Evolutionary conservation across 2,888 invertebrate genomes (phyloP).

Genomic region (Erebia palarica): DNA sequence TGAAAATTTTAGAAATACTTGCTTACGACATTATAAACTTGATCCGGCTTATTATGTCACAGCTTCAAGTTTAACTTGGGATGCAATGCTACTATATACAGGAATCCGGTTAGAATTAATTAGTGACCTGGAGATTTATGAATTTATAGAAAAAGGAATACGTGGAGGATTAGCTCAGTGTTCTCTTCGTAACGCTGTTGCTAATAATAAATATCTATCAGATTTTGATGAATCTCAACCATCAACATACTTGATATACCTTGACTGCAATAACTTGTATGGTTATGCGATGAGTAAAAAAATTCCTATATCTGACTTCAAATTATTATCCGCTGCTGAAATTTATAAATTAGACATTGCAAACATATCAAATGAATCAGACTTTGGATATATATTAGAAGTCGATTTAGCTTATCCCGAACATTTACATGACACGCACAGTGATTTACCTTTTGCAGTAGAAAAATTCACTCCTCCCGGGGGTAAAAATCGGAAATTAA

Average conservation of each 20-base stretch:
- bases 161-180: constrained; percentile 43
- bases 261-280: constrained; percentile 1
- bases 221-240: constrained; percentile 36
- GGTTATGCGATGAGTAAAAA: neutral
- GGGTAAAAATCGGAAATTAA: neutral
- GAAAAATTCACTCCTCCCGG: constrained; percentile 13
- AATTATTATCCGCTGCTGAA: neutral
- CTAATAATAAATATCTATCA: constrained; percentile 43
- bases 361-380: constrained; percentile 1
- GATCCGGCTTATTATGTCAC: constrained; percentile 44
- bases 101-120: neutral
- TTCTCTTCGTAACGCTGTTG: constrained; percentile 41
- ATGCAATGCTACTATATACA: neutral
- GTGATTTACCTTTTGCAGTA: constrained; percentile 1
- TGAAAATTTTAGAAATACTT: constrained; percentile 44
- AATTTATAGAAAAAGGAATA: constrained; percentile 43
- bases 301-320: neutral
- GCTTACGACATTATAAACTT: constrained; percentile 41
- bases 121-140: constrained; percentile 40
- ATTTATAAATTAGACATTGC: neutral
- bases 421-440: neutral
- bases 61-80: constrained; percentile 28
- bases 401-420: constrained; percentile 8
- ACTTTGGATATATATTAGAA: constrained; percentile 2
- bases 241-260: neutral